Conservation (phyloP, 2,888 invertebrate species). For the Drosophila cyrtoloma region DNA sequence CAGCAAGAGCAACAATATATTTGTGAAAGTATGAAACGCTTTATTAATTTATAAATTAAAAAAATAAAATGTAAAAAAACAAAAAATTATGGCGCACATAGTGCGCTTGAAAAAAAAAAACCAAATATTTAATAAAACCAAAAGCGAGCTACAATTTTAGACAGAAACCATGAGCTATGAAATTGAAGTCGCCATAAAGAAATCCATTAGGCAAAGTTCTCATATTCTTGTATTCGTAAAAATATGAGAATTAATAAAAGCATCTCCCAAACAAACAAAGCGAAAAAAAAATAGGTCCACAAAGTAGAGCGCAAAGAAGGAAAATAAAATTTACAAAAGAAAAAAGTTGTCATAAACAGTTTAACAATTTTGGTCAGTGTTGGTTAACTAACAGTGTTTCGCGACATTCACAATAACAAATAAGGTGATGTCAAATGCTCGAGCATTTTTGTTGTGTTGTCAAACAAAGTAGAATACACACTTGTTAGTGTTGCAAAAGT, state of each 20-base stretch:
- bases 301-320: conserved; percentile 7
- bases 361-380: conserved; percentile 21
- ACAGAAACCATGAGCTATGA: conserved; percentile 27
- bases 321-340: conserved; percentile 7
- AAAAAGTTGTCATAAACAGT: conserved; percentile 11
- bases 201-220: conserved; percentile 22
- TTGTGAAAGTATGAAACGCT: conserved; percentile 74
- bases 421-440: conserved; percentile 29
- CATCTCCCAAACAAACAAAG: not conserved
- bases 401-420: conserved; percentile 12
- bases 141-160: conserved; percentile 29
- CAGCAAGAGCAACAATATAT: conserved; percentile 39
- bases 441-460: conserved; percentile 6
- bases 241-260: conserved; percentile 5
- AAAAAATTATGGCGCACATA: conserved; percentile 68
- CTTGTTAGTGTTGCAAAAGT: conserved; percentile 42
- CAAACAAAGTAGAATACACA: conserved; percentile 10
- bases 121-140: conserved; percentile 26
- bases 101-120: conserved; percentile 70
- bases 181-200: conserved; percentile 21
- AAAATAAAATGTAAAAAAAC: conserved; percentile 52
- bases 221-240: conserved; percentile 10
- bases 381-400: conserved; percentile 31
- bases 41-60: conserved; percentile 78
- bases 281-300: not conserved